These are phyloP conservation scores for Parotia lawesii DNA, from an alignment of 2,113 vertebrate genomes.

Conservation along the genomic window DNA sequence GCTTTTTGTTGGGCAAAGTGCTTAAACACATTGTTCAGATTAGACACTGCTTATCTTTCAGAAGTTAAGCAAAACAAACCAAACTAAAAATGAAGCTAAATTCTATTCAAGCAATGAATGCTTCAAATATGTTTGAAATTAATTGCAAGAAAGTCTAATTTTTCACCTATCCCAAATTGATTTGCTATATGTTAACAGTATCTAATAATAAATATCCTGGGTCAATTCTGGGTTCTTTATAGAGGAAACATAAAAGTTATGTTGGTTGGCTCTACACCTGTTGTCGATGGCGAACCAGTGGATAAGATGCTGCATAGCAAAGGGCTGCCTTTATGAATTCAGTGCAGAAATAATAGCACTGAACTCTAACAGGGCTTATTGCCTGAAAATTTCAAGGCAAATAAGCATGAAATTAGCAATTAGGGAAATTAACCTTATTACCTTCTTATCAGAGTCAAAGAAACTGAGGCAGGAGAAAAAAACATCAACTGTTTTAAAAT, in stretches of 20 bases:
- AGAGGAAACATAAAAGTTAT: neutral
- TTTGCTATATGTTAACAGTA: neutral
- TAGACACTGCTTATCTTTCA: neutral
- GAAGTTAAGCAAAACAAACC: neutral
- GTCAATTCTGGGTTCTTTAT: neutral
- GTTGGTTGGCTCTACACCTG: neutral
- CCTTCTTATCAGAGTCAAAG: neutral
- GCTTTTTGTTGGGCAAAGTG: neutral
- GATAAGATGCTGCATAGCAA: neutral
- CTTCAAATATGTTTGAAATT: neutral
- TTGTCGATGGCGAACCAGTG: neutral
- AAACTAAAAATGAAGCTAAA: neutral
- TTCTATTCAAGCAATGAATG: neutral
- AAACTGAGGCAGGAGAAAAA: conserved; percentile 22
- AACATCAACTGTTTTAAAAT: neutral
- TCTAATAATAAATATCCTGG: neutral
- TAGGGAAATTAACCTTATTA: neutral
- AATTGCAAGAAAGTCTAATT: neutral
- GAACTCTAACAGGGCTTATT: neutral
- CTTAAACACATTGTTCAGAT: neutral
- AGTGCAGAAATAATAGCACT: neutral
- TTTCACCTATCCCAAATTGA: neutral
- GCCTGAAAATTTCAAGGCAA: neutral
- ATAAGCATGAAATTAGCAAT: neutral
- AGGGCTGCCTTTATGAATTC: neutral